These are phyloP conservation scores for Capromys pilorides DNA, from an alignment of 2,797 vertebrate genomes.

Conservation along the genomic window DNA sequence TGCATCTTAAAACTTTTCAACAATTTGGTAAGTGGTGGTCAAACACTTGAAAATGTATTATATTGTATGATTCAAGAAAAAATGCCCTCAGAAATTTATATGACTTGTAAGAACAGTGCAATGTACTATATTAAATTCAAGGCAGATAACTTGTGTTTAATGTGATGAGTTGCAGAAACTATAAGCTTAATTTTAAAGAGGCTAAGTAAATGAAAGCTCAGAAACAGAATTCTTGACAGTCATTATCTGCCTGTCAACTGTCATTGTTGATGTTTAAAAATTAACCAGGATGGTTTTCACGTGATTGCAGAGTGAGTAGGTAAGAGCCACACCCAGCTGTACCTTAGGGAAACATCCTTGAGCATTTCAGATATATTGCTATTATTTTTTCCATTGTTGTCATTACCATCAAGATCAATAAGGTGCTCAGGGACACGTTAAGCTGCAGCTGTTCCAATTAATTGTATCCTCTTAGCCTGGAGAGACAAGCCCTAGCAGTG, in stretches of 20 bases:
- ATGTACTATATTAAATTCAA: not conserved
- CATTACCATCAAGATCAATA: conserved; percentile 48
- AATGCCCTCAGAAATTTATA: conserved; percentile 14
- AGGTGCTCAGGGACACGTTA: conserved; percentile 50
- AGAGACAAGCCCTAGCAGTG: conserved; percentile 55
- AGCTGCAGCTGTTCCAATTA: conserved; percentile 57
- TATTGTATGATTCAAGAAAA: not conserved
- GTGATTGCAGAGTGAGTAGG: not conserved
- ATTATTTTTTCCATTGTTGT: conserved; percentile 55
- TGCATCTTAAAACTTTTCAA: conserved; percentile 50
- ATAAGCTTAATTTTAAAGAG: conserved; percentile 34
- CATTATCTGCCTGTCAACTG: not conserved
- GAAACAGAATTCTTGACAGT: conserved; percentile 41
- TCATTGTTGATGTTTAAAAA: conserved; percentile 58
- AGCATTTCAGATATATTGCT: conserved; percentile 56
- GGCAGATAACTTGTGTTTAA: not conserved
- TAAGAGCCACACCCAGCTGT: conserved; percentile 47
- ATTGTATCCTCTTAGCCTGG: conserved; percentile 34
- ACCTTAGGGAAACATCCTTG: not conserved
- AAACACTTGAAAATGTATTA: conserved; percentile 24
- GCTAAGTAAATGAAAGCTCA: conserved; percentile 23
- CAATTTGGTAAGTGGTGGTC: not conserved
- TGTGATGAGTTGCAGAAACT: conserved; percentile 4
- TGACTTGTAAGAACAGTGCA: conserved; percentile 15
- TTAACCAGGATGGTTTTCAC: conserved; percentile 26